phyloP scores from a whole-genome alignment of 2,797 vertebrate species.

The Melanotaenia trifasciata region DNA sequence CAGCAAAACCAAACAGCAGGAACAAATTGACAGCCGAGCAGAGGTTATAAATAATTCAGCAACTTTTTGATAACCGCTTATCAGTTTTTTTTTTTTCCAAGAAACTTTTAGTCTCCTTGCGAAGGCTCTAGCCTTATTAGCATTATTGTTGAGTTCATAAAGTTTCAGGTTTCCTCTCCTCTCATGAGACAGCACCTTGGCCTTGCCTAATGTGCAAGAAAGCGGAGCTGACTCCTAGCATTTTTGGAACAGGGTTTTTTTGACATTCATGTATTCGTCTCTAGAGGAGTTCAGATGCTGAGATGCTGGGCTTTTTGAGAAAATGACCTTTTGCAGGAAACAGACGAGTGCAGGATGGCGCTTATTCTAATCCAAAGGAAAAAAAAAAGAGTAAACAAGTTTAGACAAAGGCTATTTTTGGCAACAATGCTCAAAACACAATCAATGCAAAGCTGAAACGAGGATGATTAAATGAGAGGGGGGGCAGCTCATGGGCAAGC shows the following conservation, averaged over 20 bases:
- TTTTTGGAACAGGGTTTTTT: conserved; percentile 48
- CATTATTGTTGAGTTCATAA: conserved; percentile 57
- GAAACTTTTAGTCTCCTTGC: conserved; percentile 32
- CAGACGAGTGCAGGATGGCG: conserved; percentile 42
- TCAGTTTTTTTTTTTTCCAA: conserved; percentile 43
- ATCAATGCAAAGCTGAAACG: conserved; percentile 25
- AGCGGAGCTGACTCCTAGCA: conserved; percentile 54
- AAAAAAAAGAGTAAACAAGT: conserved; percentile 62
- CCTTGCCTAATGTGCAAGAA: conserved; percentile 70
- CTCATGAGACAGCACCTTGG: conserved; percentile 63
- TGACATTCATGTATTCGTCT: conserved; percentile 77
- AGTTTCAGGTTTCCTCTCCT: conserved; percentile 37
- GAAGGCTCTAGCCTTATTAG: conserved; percentile 50
- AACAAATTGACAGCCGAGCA: conserved; percentile 67
- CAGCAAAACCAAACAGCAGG: conserved; percentile 67
- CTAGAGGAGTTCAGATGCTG: conserved; percentile 62
- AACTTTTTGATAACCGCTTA: conserved; percentile 75
- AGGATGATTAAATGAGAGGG: conserved; percentile 16
- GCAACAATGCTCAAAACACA: conserved; percentile 38
- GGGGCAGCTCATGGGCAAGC: conserved; percentile 23
- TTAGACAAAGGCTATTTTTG: conserved; percentile 34
- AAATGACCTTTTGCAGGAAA: conserved; percentile 61
- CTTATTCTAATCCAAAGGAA: conserved; percentile 54
- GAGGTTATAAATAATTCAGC: conserved; percentile 79
- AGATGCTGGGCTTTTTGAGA: conserved; percentile 44